Percentiles rank a stretch among this genome's conserved stretches.
Conservation (phyloP, 2,113 vertebrate species). For the Pitta sordida region DNA sequence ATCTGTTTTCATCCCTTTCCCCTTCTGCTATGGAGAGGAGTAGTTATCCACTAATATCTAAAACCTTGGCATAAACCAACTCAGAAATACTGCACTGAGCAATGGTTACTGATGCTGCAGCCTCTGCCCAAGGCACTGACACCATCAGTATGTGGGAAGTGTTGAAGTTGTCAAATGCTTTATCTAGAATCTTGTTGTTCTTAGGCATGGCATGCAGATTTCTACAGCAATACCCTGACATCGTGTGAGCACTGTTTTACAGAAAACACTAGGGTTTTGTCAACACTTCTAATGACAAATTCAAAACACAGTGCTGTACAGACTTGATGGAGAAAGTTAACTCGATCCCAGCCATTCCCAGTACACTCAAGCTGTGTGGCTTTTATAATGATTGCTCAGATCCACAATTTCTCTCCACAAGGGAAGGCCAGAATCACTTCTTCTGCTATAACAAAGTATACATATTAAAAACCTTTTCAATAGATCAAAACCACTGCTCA, state of each 20-base stretch:
- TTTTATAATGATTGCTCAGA: not conserved
- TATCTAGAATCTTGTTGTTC: not conserved
- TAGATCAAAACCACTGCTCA: not conserved
- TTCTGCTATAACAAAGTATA: not conserved
- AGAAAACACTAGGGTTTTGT: not conserved
- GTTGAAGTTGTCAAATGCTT: rapidly evolving
- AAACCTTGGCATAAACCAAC: not conserved
- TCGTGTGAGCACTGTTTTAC: not conserved
- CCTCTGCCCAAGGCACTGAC: not conserved
- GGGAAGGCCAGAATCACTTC: not conserved
- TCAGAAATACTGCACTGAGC: not conserved
- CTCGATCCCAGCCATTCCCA: rapidly evolving
- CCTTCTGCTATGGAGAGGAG: not conserved
- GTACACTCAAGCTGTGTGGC: not conserved
- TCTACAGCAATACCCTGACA: too few species aligned
- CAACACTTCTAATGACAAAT: not conserved
- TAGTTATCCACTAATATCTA: not conserved
- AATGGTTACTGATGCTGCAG: not conserved
- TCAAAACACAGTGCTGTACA: not conserved
- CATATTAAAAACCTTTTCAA: not conserved
- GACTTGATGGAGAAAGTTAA: not conserved
- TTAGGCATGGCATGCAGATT: not conserved
- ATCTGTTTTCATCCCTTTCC: not conserved
- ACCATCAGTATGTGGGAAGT: rapidly evolving
- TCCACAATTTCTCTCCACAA: not conserved